These are phyloP conservation scores for Heteronetta atricapilla DNA, from an alignment of 2,113 vertebrate species.

Conservation along the genomic window DNA sequence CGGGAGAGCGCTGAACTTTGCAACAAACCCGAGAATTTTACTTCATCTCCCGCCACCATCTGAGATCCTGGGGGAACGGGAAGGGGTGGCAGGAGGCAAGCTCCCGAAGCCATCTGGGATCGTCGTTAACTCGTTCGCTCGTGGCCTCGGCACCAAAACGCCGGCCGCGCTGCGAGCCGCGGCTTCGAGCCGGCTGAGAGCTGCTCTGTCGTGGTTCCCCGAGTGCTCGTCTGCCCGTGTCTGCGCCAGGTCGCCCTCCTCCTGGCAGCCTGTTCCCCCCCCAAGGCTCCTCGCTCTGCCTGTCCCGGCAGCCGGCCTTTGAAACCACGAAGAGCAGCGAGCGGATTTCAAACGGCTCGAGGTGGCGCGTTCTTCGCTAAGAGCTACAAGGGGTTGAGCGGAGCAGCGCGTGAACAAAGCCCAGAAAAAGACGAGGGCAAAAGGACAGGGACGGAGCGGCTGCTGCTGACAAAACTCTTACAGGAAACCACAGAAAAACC, in stretches of 20 bases:
- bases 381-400: background rate
- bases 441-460: background rate
- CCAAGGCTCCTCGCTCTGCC: background rate
- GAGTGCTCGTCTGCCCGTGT: background rate
- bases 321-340: background rate
- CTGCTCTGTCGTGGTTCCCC: background rate
- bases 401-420: background rate
- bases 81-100: conserved; percentile 49
- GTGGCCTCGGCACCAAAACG: conserved; percentile 7
- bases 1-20: conserved; percentile 59
- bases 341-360: background rate
- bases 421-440: background rate
- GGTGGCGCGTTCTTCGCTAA: background rate
- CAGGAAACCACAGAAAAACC: background rate
- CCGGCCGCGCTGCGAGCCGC: background rate
- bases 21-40: conserved; percentile 61
- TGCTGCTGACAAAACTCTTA: background rate
- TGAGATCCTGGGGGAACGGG: conserved; percentile 61
- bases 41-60: conserved; percentile 67
- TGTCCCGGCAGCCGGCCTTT: background rate
- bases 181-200: conserved; percentile 40
- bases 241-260: background rate
- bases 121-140: conserved; percentile 57
- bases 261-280: background rate
- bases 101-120: conserved; percentile 61